Conservation (phyloP, 2,113 vertebrate genomes). For the Pelecanus crispus region DNA sequence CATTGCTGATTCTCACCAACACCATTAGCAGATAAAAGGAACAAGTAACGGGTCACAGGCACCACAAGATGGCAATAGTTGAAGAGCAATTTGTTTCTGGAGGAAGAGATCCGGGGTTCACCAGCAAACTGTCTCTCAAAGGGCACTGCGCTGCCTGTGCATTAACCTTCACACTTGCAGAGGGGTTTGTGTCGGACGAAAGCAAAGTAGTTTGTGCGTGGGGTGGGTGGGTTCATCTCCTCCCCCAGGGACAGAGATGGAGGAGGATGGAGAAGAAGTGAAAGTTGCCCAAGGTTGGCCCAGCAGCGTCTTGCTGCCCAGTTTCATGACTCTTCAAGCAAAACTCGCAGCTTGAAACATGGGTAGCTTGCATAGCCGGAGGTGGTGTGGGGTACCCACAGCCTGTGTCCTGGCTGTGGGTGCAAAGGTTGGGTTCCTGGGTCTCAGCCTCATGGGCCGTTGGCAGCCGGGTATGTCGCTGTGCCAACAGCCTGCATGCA, state of each 20-base stretch:
- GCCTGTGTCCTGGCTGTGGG: background rate
- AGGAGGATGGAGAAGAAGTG: background rate
- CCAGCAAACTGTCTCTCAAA: background rate
- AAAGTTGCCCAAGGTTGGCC: background rate
- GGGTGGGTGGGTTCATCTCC: background rate
- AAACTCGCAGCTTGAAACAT: background rate
- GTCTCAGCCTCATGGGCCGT: background rate
- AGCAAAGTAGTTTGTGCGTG: rapidly evolving
- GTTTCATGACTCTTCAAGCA: background rate
- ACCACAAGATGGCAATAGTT: conserved; percentile 61
- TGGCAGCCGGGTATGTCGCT: rapidly evolving
- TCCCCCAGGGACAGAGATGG: background rate
- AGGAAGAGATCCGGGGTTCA: background rate
- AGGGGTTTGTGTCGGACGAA: background rate
- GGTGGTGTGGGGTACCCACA: background rate
- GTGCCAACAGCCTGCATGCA: background rate
- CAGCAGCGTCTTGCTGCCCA: background rate
- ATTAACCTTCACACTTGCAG: background rate
- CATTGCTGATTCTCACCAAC: conserved; percentile 9
- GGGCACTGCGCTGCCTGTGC: background rate
- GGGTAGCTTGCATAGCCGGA: rapidly evolving
- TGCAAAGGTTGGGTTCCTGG: background rate
- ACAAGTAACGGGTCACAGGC: conserved; percentile 42
- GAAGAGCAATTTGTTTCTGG: conserved; percentile 48
- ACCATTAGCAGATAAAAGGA: conserved; percentile 63